Evolutionary conservation across 2,113 vertebrate genomes (phyloP).

Genomic region (Grammomys surdaster): DNA sequence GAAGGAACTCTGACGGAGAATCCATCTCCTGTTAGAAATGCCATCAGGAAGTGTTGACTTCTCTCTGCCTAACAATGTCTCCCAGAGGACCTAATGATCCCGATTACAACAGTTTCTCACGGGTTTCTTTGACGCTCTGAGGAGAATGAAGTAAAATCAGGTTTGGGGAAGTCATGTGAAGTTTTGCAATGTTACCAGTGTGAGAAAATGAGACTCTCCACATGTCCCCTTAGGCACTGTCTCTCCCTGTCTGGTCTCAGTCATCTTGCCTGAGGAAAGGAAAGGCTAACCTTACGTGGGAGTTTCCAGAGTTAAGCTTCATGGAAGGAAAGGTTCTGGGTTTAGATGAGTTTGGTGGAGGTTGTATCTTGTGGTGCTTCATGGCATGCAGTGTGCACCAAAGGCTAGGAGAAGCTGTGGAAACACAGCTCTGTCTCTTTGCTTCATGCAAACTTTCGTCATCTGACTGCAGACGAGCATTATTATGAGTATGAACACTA

Average conservation of each 20-base stretch:
- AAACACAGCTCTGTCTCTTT: background rate
- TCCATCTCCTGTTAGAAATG: background rate
- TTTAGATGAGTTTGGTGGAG: background rate
- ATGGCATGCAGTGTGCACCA: rapidly evolving
- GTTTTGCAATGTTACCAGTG: too few relatives aligned
- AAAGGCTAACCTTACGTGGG: background rate
- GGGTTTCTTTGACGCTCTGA: background rate
- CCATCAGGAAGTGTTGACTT: background rate
- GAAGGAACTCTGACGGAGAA: background rate
- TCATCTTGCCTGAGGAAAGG: background rate
- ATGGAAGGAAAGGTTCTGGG: background rate
- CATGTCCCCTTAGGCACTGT: background rate
- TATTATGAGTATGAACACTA: too few relatives aligned
- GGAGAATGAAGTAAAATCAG: background rate
- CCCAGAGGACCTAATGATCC: background rate
- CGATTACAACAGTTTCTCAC: background rate
- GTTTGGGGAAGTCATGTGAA: background rate
- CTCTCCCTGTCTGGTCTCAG: background rate
- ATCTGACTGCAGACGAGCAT: background rate
- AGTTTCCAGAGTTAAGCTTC: background rate
- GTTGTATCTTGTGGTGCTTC: rapidly evolving
- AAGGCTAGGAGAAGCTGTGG: background rate
- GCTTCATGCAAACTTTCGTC: background rate
- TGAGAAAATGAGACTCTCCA: background rate
- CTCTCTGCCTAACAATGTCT: background rate